These are phyloP conservation scores for Agrotis ipsilon DNA, from an alignment of 2,888 invertebrate species.

Conservation along the genomic window DNA sequence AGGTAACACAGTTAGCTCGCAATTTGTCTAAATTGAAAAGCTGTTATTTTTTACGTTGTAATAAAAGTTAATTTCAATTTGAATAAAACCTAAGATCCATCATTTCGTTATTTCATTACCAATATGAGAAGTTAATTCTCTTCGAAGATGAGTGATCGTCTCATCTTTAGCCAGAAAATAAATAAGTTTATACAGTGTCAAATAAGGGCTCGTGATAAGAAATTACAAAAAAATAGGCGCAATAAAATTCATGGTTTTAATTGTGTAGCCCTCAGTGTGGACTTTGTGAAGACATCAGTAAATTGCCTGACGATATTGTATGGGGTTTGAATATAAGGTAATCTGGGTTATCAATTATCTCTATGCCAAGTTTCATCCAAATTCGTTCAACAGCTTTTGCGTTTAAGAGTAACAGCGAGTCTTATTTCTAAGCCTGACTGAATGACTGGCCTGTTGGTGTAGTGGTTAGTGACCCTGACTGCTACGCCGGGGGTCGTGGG, in stretches of 20 bases:
- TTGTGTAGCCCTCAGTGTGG: not conserved
- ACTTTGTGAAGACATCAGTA: too few relatives aligned
- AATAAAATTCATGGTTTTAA: not conserved
- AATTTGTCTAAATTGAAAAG: not conserved
- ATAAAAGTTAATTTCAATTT: not conserved
- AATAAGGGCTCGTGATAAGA: not conserved
- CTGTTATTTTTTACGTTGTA: not conserved
- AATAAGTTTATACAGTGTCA: not conserved
- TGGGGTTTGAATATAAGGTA: too few relatives aligned
- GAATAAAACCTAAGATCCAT: slow-evolving; percentile 33
- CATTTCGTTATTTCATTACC: slow-evolving; percentile 18
- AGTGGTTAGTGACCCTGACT: too few relatives aligned
- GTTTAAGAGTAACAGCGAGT: too few relatives aligned
- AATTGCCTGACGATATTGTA: too few relatives aligned
- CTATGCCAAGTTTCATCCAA: too few relatives aligned
- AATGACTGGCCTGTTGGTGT: too few relatives aligned
- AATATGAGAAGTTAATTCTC: slow-evolving; percentile 21
- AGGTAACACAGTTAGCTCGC: not conserved
- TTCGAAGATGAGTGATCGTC: slow-evolving; percentile 40
- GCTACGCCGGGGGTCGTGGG: too few relatives aligned
- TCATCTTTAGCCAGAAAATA: slow-evolving; percentile 18
- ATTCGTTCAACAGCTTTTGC: too few relatives aligned
- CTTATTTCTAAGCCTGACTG: too few relatives aligned
- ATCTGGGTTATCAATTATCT: too few relatives aligned
- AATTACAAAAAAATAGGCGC: not conserved